phyloP scores from a whole-genome alignment of 2,113 vertebrate genomes.

The Etheostoma cragini region DNA sequence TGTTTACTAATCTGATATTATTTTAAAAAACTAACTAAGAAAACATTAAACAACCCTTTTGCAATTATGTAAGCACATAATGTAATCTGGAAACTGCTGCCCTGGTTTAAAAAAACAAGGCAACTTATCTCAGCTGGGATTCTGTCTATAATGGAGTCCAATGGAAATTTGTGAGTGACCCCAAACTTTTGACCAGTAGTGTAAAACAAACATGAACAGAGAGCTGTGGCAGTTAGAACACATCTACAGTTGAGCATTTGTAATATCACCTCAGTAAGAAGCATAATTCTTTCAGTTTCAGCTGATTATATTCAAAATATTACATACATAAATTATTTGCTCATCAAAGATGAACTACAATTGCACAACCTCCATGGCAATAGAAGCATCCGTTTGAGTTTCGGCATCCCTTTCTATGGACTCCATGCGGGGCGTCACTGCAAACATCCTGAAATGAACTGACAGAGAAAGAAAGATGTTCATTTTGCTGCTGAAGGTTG shows the following conservation, averaged over 20 bases:
- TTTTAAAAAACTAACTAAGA: no score
- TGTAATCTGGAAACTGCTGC: no score
- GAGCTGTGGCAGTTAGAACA: neutral
- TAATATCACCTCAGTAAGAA: neutral
- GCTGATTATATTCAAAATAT: neutral
- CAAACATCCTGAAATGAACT: conserved; percentile 83
- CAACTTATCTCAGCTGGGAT: no score
- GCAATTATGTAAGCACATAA: no score
- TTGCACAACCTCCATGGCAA: conserved; percentile 78
- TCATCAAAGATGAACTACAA: conserved; percentile 1
- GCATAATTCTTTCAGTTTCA: neutral
- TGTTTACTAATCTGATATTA: no score
- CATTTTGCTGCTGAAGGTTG: neutral
- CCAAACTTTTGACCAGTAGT: no score
- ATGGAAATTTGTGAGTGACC: no score
- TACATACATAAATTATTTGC: neutral
- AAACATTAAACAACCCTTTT: no score
- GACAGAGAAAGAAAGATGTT: conserved; percentile 13
- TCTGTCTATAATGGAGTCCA: no score
- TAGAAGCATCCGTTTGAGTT: conserved; percentile 26
- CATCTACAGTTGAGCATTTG: neutral
- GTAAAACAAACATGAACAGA: neutral
- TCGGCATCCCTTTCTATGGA: conserved; percentile 45
- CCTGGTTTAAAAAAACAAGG: no score
- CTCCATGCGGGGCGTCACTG: conserved; percentile 69